Evolutionary conservation across 2,113 vertebrate genomes (phyloP), one percentile per base, ranked within the genome.

Genomic region (Eretmochelys imbricata): DNA sequence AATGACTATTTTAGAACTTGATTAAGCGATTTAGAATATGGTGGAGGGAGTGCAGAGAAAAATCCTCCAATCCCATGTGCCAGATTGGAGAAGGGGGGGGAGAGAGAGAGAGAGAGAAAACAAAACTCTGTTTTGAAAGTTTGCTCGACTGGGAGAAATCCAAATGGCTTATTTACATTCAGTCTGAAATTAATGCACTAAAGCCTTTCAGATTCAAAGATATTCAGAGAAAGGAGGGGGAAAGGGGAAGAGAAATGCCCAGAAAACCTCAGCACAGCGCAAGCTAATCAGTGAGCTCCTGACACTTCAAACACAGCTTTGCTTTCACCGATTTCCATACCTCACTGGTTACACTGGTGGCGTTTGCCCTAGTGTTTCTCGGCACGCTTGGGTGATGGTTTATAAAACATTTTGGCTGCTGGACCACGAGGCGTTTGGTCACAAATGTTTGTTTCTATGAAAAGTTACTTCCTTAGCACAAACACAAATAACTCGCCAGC

Each of bases 401-500:
- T 59, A 95, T 84, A 42, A 85, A 96, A 95, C 86, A 93, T 4
- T 4, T 92, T 25, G 17, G 35, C 12, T 14, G 55, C 72, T 89
- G 86, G 95, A 85, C 69, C 89, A 76, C 0, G 75, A 91, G 49
- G 80, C 87, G 91, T 42, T 49, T 0, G 9, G 82, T 38, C 22
- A 14, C 88, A 85, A 59, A 54, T 2, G 46, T 8, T 27, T 85
- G 82, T 94, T 96, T 94, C 88, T 89, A 24, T 87, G 94, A 90
- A 92, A 93, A 96, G 88, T 5, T 31, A 93, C 93, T 96, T 94
- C 93, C 91, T 91, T 90, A 97, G 87, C 5, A 81, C 46, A 22
- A n/a, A 53, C 96, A 90, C 95, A 92, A 96, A 89, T 0, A 82
- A 91, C 89, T 94, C 3, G 4, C 93, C 93, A 88, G 94, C 87